Base-by-base conservation (phyloP, 2,797 vertebrate genomes). In the Rachycentron canadum region DNA sequence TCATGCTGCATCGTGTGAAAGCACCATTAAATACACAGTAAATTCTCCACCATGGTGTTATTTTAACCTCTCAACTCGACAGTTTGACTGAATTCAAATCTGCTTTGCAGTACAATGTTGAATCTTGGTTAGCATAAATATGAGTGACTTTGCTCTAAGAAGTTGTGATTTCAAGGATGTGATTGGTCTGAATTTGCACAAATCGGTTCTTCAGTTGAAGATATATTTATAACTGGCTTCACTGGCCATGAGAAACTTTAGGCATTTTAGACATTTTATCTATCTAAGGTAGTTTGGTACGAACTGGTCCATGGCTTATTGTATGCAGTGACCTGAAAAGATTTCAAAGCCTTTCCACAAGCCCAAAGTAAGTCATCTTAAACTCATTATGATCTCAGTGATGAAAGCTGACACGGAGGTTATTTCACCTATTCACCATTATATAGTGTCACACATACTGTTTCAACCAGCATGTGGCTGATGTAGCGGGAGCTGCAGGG, bases 361-460 rank as follows among this genome's bases (percentile, higher is more conserved):
- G 25, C 2, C 11, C 16, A 12, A 47, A 43, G 43, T 32, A 32
- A 32, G 30, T 38, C 34, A 52, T 53, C 17, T 59, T 50, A 60
- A 52, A 59, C 30, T 50, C 56, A 34, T 62, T 40, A 65, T 67
- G 50, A 65, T 38, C 19, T 14, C 21, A 32, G 16, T 58, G 62
- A 69, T 78, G 38, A 69, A 60, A n/a, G 52, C 52, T 53, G 26
- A 53, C 67, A 58, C n/a, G n/a, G 23, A 25, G n/a, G 38, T 61
- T 47, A 34, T 74, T 61, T 68, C 28, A 62, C 21, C 21, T 40
- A 9, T 63, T 59, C n/a, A 63, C 41, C 26, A 25, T 69, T 36
- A 58, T 52, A 49, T 19, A 14, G 8, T 12, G 50, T 59, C 36
- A 45, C 19, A 16, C 38, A 14, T 13, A n/a, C 25, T 30, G 47